Percentiles rank a stretch among this genome's conserved stretches.
Conservation (phyloP, 1,140 invertebrate species). For the Tribolium castaneum region DNA sequence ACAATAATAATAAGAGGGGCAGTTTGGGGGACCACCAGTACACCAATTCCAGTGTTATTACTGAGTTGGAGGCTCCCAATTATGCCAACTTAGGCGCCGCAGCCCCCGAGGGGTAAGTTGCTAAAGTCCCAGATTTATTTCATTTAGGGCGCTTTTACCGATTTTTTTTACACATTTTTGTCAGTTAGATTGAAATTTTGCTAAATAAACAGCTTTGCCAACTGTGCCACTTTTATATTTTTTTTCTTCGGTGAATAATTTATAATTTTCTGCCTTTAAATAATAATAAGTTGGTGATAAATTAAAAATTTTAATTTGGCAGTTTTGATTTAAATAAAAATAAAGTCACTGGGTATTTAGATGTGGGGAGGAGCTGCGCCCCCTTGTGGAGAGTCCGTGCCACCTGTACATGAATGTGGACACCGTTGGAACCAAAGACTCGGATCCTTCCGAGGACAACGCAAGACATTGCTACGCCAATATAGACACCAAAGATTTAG, state of each 20-base stretch:
- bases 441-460: conserved; percentile 62
- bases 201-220: too few relatives aligned
- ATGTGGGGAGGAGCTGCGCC: background rate
- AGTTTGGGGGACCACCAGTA: conserved; percentile 55
- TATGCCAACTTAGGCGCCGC: conserved; percentile 63
- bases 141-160: too few relatives aligned
- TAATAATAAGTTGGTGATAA: too few relatives aligned
- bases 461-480: conserved; percentile 73
- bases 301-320: too few relatives aligned
- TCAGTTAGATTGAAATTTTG: too few relatives aligned
- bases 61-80: conserved; percentile 49
- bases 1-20: conserved; percentile 62
- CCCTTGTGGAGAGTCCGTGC: conserved; percentile 59
- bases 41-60: conserved; percentile 53
- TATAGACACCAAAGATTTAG: conserved; percentile 71
- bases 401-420: conserved; percentile 77
- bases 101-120: background rate
- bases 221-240: too few relatives aligned
- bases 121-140: too few relatives aligned
- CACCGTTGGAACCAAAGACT: conserved; percentile 59
- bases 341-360: too few relatives aligned
- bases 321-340: too few relatives aligned
- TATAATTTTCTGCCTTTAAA: too few relatives aligned
- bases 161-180: too few relatives aligned
- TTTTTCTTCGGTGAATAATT: too few relatives aligned